Conservation (phyloP, 2,888 invertebrate species). For the Nephrotoma guestfalica region DNA sequence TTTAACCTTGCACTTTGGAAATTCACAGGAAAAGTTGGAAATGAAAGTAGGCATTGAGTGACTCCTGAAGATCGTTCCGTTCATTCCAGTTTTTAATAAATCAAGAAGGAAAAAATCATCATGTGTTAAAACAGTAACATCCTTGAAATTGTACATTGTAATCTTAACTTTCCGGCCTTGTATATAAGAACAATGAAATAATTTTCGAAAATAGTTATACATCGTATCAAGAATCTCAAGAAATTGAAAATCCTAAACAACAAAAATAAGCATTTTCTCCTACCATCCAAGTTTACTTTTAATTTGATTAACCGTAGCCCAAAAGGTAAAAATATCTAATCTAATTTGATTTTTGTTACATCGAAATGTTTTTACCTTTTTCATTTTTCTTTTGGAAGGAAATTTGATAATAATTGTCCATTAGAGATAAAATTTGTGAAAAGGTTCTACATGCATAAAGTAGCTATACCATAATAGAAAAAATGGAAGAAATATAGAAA, state of each 20-base stretch:
- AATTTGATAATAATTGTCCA: background rate
- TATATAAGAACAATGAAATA: too few relatives aligned
- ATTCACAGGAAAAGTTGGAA: too few relatives aligned
- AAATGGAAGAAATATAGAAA: too few relatives aligned
- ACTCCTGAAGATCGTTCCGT: too few relatives aligned
- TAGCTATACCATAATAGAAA: background rate
- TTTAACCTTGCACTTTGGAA: too few relatives aligned
- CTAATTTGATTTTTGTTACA: background rate
- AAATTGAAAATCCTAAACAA: background rate
- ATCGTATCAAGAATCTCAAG: background rate
- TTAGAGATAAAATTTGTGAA: background rate
- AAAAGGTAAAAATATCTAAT: background rate
- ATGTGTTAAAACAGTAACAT: too few relatives aligned
- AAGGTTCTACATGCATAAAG: background rate
- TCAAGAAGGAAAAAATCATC: too few relatives aligned
- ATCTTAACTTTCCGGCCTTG: too few relatives aligned
- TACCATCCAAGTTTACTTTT: background rate
- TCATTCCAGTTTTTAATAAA: too few relatives aligned
- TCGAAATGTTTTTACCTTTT: background rate
- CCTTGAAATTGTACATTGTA: too few relatives aligned
- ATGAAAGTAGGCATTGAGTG: too few relatives aligned
- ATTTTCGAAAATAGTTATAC: too few relatives aligned
- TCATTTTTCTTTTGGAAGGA: background rate
- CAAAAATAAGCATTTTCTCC: background rate
- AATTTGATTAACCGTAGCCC: background rate